Base-by-base conservation (phyloP, 2,797 vertebrate species). In the Macroramphosus scolopax region DNA sequence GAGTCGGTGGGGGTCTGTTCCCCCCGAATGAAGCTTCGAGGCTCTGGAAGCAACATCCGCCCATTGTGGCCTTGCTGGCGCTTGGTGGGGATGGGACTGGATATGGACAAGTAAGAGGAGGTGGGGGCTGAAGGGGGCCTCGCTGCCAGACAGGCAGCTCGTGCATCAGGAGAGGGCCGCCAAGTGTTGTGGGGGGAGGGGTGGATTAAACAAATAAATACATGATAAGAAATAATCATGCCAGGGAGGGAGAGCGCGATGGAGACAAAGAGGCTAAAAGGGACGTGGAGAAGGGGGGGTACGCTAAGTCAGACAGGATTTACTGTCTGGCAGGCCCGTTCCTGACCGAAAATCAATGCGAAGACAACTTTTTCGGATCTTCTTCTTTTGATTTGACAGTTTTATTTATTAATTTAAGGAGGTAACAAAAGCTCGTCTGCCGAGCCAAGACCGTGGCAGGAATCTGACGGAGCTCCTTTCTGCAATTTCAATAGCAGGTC, bases 181-280 rank as follows among this genome's bases (percentile, higher is more conserved):
- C 75, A 73, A 89, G 79, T 81, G 82, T 56, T 79, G 61, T 74
- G 43, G 78, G 84, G 87, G 88, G 83, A 84, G 72, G 85, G 87
- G 81, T 66, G 85, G 86, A 90, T 91, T 92, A 90, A 90, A 89
- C 81, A 89, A 91, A 90, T 89, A 90, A 91, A 91, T 89, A 89
- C 89, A 89, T 87, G 89, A 91, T 90, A 90, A 91, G 89, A 88
- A 90, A 89, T 87, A 88, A 90, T 88, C 83, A 80, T 76, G 81
- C 78, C 76, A 80, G 80, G 78, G 78, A 79, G 75, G 80, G 71
- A 72, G 78, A 66, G 82, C 32, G 78, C 33, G 53, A 63, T 68
- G 81, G 76, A 91, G 87, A 90, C 88, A 89, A 89, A 90, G 88
- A 88, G 84, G 81, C 83, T 87, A 82, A 85, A 77, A 72, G 78